Conservation (phyloP, 2,888 invertebrate species). For the Tuta absoluta region DNA sequence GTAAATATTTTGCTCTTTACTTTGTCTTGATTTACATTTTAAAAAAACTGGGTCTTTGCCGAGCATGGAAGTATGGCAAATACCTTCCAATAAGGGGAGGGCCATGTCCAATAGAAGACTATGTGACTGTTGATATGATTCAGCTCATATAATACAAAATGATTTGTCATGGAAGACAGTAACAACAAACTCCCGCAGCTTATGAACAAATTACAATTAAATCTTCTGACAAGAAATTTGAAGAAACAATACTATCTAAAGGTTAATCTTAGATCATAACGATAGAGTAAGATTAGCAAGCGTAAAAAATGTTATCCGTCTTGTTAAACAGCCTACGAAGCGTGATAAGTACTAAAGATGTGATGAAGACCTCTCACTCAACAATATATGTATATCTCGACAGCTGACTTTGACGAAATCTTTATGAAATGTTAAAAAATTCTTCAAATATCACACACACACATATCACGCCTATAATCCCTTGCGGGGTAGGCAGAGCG, state of each 20-base stretch:
- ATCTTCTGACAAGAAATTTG: background rate
- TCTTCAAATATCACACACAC: no score
- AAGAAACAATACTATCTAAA: background rate
- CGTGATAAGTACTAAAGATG: background rate
- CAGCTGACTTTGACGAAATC: no score
- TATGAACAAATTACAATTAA: background rate
- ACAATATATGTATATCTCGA: no score
- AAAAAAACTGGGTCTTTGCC: background rate
- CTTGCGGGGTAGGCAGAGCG: no score
- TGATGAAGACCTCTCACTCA: no score
- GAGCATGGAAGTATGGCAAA: no score
- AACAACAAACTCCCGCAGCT: conserved; percentile 1
- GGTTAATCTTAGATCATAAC: background rate
- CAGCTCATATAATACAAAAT: conserved; percentile 5
- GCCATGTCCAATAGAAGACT: no score
- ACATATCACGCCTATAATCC: no score
- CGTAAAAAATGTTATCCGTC: background rate
- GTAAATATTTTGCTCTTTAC: no score
- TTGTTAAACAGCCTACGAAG: background rate
- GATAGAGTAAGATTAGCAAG: background rate
- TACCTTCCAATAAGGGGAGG: no score
- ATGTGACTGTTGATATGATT: background rate
- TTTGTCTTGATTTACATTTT: background rate
- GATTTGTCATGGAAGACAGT: conserved; percentile 14
- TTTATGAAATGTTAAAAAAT: no score